Evolutionary conservation across 2,797 vertebrate species (phyloP).

Genomic region (Neosilurus mollespiculum): DNA sequence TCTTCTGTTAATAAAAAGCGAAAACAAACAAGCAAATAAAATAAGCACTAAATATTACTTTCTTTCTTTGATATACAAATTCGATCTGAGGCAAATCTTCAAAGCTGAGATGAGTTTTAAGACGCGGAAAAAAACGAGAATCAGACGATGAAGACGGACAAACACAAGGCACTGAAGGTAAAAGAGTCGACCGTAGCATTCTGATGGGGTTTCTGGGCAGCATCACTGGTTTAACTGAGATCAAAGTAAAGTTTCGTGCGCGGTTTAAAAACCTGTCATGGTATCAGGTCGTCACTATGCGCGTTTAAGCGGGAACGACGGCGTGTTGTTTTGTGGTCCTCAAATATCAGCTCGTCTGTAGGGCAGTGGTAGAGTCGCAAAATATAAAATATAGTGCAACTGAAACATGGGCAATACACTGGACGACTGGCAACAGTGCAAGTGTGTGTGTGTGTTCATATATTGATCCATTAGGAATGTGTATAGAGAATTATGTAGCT

Average conservation of each 20-base stretch:
- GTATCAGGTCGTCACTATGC: neutral
- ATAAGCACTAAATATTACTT: neutral
- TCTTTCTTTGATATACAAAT: neutral
- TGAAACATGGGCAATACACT: constrained; percentile 12
- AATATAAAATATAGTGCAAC: constrained; percentile 16
- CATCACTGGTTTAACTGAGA: neutral
- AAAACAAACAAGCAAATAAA: neutral
- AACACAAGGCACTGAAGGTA: constrained; percentile 14
- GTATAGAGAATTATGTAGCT: neutral
- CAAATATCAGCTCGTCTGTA: neutral
- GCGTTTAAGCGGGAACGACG: neutral
- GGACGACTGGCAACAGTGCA: constrained; percentile 5
- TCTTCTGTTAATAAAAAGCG: neutral
- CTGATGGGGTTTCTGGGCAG: neutral
- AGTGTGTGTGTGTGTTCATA: constrained; percentile 1
- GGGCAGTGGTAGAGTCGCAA: constrained; percentile 7
- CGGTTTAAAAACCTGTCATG: neutral
- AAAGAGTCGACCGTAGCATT: neutral
- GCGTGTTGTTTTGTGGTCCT: neutral
- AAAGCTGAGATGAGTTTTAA: neutral
- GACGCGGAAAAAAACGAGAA: neutral
- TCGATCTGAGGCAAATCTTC: constrained; percentile 5
- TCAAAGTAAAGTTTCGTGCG: neutral
- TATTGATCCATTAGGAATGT: constrained; percentile 20
- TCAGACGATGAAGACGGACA: neutral